Evolutionary conservation across 1,140 invertebrate species (phyloP).

Genomic region (Pectinophora gossypiella): DNA sequence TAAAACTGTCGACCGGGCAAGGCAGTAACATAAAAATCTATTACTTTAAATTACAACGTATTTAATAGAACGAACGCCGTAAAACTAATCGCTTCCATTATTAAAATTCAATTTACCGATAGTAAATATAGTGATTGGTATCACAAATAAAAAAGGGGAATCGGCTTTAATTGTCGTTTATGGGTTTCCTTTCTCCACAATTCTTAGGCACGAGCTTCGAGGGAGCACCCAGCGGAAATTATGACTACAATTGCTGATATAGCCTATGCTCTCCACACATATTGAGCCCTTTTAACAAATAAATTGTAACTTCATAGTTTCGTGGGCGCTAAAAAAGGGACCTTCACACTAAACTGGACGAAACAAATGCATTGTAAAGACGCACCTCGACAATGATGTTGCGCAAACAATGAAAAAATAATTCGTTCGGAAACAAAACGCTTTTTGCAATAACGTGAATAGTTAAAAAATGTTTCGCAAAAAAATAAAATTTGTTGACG

Average conservation of each 20-base stretch:
- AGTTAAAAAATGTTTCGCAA: constrained; percentile 43
- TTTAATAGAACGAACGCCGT: not conserved
- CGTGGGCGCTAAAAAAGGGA: constrained; percentile 7
- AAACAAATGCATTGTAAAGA: constrained; percentile 15
- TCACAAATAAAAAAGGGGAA: not conserved
- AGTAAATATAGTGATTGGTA: not conserved
- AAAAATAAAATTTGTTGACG: constrained; percentile 31
- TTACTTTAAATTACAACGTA: not conserved
- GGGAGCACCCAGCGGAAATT: too few relatives aligned
- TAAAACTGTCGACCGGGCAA: not conserved
- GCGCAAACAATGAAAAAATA: constrained; percentile 38
- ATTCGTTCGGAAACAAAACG: constrained; percentile 30
- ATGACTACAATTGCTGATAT: too few relatives aligned
- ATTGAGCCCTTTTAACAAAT: not conserved
- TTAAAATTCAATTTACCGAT: not conserved
- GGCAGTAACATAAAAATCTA: not conserved
- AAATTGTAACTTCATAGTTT: not conserved
- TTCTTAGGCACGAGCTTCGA: not conserved
- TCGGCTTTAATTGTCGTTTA: not conserved
- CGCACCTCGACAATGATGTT: constrained; percentile 27
- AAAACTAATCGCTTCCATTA: not conserved
- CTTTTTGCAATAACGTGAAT: constrained; percentile 49
- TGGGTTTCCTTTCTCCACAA: not conserved
- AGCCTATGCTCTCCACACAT: too few relatives aligned
- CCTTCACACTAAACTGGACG: constrained; percentile 16